A percentile compares a stretch with the other conserved stretches of the same genome.
These are phyloP conservation scores for Eilema depressum DNA, from an alignment of 2,888 invertebrate genomes.

Conservation along the genomic window DNA sequence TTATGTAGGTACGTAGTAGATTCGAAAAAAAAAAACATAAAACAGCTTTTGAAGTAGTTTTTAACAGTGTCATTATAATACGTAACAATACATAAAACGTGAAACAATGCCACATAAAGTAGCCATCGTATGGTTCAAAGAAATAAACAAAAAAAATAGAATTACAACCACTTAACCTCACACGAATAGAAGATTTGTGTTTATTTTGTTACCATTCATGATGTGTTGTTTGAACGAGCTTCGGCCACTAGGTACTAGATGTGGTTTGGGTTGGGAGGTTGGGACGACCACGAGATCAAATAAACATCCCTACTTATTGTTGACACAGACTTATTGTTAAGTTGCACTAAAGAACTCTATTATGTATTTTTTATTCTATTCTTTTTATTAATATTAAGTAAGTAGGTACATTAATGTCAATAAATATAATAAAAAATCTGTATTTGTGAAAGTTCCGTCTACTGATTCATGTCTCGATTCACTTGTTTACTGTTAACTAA, in stretches of 20 bases:
- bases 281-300: not conserved
- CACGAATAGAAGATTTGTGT: constrained; percentile 71
- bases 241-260: constrained; percentile 17
- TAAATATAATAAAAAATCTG: too few relatives aligned
- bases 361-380: not conserved
- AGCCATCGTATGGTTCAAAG: constrained; percentile 50
- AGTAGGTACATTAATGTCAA: too few relatives aligned
- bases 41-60: constrained; percentile 15
- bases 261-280: too few relatives aligned
- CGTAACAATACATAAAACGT: constrained; percentile 25
- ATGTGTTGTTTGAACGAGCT: constrained; percentile 43
- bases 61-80: constrained; percentile 22
- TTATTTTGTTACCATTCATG: constrained; percentile 69
- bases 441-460: too few relatives aligned
- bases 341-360: not conserved
- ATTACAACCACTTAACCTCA: constrained; percentile 68
- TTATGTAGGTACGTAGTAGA: not conserved
- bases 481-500: too few relatives aligned
- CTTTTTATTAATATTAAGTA: too few relatives aligned
- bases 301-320: not conserved
- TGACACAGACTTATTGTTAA: not conserved
- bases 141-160: constrained; percentile 68
- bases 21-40: too few relatives aligned
- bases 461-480: too few relatives aligned
- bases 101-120: constrained; percentile 55